A percentile compares a stretch with the other conserved stretches of the same genome.
These are phyloP conservation scores for Uria lomvia DNA, from an alignment of 2,113 vertebrate genomes.

Conservation along the genomic window DNA sequence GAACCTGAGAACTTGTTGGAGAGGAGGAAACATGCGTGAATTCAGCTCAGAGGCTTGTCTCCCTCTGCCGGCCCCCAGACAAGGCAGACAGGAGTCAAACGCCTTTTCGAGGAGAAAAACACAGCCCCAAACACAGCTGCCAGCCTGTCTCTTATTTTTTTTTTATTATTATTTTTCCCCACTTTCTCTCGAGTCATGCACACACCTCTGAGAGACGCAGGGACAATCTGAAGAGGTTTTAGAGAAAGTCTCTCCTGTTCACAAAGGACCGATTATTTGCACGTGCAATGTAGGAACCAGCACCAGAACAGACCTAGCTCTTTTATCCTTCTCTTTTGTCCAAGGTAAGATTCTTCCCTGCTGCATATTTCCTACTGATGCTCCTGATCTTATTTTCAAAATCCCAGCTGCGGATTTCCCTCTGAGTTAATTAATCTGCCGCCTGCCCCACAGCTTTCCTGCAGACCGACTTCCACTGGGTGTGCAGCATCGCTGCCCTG, in stretches of 20 bases:
- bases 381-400: background rate
- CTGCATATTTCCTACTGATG: background rate
- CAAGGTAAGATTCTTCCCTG: background rate
- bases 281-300: background rate
- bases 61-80: slow-evolving; percentile 66
- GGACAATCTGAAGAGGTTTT: background rate
- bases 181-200: background rate
- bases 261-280: background rate
- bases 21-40: background rate
- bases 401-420: background rate
- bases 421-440: background rate
- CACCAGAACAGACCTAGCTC: background rate
- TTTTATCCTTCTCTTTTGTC: background rate
- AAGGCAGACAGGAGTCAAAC: background rate
- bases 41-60: slow-evolving; percentile 68
- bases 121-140: background rate
- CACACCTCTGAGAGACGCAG: background rate
- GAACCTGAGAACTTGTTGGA: background rate
- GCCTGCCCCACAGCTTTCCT: background rate
- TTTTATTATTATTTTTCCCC: too few relatives aligned
- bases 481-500: background rate
- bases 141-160: too few relatives aligned
- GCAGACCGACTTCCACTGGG: background rate
- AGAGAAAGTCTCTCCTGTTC: background rate
- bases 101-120: background rate